Conservation (phyloP, 2,797 vertebrate species). For the Thripadectes ignobilis region DNA sequence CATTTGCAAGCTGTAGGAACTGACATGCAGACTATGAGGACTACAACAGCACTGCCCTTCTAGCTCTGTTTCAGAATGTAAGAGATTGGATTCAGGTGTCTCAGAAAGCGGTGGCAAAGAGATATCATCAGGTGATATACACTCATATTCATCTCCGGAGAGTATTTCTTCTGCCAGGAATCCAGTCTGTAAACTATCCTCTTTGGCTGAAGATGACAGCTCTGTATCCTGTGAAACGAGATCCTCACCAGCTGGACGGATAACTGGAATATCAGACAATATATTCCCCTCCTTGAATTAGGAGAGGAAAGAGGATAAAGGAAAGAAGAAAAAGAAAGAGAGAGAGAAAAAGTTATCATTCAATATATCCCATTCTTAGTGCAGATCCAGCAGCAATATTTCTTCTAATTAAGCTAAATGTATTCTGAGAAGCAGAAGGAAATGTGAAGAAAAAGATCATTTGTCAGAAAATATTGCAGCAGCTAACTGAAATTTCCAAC, state of each 20-base stretch:
- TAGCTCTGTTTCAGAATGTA: conserved; percentile 83
- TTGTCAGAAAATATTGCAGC: background rate
- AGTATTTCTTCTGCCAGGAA: conserved; percentile 78
- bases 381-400: background rate
- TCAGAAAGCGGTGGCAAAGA: conserved; percentile 90
- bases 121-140: conserved; percentile 89
- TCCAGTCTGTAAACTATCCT: conserved; percentile 70
- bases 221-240: conserved; percentile 62
- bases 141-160: conserved; percentile 89
- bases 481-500: background rate
- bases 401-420: background rate
- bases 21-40: conserved; percentile 74
- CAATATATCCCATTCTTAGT: background rate
- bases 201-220: conserved; percentile 53
- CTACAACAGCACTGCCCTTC: conserved; percentile 81
- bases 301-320: background rate
- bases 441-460: background rate
- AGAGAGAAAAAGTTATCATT: background rate
- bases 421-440: background rate
- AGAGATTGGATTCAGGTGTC: conserved; percentile 85
- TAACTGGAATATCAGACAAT: conserved; percentile 23
- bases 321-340: background rate
- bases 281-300: conserved; percentile 60
- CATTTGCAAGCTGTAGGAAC: conserved; percentile 73
- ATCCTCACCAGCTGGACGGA: conserved; percentile 65